These are phyloP conservation scores for Selenia dentaria DNA, from an alignment of 2,888 invertebrate species.

Conservation along the genomic window DNA sequence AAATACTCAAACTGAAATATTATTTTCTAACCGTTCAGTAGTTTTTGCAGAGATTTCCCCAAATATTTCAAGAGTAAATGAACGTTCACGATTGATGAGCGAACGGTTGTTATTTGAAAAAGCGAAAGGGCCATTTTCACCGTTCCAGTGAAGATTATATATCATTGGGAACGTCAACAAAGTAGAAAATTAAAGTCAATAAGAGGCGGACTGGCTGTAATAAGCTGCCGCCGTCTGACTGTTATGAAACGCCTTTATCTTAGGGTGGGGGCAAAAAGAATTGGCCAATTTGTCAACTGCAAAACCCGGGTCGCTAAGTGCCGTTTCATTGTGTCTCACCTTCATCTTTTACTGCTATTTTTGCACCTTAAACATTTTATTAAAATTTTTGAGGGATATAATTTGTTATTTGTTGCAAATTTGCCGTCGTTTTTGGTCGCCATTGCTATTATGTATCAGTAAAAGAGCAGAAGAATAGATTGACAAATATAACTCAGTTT, in stretches of 20 bases:
- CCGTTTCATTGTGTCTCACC: slow-evolving; percentile 67
- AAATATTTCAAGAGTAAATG: slow-evolving; percentile 78
- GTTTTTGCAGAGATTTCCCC: slow-evolving; percentile 76
- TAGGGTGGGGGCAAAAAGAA: slow-evolving; percentile 57
- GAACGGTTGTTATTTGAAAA: slow-evolving; percentile 81
- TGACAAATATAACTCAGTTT: too few relatives aligned
- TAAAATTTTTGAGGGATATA: slow-evolving; percentile 40
- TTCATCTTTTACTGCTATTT: slow-evolving; percentile 50
- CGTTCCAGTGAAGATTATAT: slow-evolving; percentile 69
- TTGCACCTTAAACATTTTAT: slow-evolving; percentile 48
- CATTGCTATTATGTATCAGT: too few relatives aligned
- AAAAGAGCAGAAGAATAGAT: too few relatives aligned
- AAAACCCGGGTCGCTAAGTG: slow-evolving; percentile 64
- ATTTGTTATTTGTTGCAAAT: too few relatives aligned
- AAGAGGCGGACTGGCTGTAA: slow-evolving; percentile 64
- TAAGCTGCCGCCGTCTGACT: slow-evolving; percentile 62
- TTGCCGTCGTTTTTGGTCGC: too few relatives aligned
- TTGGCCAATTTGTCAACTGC: slow-evolving; percentile 77
- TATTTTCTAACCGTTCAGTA: slow-evolving; percentile 67
- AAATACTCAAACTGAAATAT: slow-evolving; percentile 79
- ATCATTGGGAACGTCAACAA: slow-evolving; percentile 81
- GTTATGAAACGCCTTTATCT: slow-evolving; percentile 70
- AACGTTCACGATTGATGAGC: slow-evolving; percentile 79
- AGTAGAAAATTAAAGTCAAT: slow-evolving; percentile 83
- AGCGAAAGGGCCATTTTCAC: slow-evolving; percentile 75